Evolutionary conservation across 2,888 invertebrate genomes (phyloP), one percentile per base, ranked within the genome.

Genomic region (Apocheima hispidaria): DNA sequence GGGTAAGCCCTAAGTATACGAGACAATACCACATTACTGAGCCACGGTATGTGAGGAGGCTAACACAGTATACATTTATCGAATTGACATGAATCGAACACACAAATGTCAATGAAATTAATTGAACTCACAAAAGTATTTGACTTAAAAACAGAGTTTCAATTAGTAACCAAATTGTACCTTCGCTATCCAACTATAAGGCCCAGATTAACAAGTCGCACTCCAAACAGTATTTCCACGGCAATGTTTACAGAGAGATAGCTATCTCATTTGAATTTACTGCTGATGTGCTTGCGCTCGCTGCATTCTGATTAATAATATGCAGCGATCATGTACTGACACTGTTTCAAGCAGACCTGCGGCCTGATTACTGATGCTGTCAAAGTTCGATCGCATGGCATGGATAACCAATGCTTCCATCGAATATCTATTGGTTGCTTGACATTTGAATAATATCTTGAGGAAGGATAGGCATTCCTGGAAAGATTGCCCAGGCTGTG

Each of bases 231-330:
- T 36, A 48, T 49, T 44, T 51, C 38, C 38, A 28, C 38, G 18
- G 38, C 26, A 16, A 23, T 51, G 50, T 51, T 51, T 51, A 51
- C 38, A 38, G 38, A 38, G 20, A 36, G 50, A 51, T 51, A 51
- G 28, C 50, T 23, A 51, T 38, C 50, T 51, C 50, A 38, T 51
- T 51, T 51, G 50, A 36, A 51, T 51, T 51, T 51, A 26, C 38
- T 18, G 38, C 50, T 18, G 49, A 35, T 20, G 33, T 20, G n/a
- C 14, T 35, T 18, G 12, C 28, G 26, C 38, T 26, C 26, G 38
- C 38, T 51, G 50, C 49, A 49, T 49, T 49, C 35, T 21, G 35
- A 49, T 49, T 49, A 49, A 49, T 49, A 23, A 48, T 46, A 46
- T 49, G 49, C 35, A 36, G 49, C 35, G 14, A 35, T 49, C 35